These are phyloP conservation scores for Alviniconcha strummeri DNA, from an alignment of 2,888 invertebrate species.

Conservation along the genomic window DNA sequence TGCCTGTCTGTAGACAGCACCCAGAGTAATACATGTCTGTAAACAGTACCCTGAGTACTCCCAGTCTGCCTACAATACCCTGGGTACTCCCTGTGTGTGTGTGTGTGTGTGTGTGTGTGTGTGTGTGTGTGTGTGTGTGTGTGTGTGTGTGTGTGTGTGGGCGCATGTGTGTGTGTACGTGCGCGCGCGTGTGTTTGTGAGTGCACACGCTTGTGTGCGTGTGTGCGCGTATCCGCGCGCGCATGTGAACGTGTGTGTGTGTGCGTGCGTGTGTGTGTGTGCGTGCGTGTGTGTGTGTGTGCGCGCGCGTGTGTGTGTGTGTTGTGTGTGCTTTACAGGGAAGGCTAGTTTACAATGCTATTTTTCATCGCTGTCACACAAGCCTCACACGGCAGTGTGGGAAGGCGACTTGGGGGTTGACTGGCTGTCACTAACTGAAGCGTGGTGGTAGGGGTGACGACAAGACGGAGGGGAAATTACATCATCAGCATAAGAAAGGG, in stretches of 20 bases:
- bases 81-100: neutral
- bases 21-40: neutral
- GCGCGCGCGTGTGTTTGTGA: neutral
- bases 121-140: neutral
- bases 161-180: conserved; percentile 3
- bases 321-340: neutral
- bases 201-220: neutral
- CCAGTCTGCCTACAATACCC: no score
- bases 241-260: neutral
- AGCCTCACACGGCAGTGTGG: no score
- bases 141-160: conserved; percentile 7
- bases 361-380: no score
- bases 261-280: neutral
- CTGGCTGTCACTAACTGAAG: no score
- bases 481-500: neutral
- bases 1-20: neutral
- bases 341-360: no score
- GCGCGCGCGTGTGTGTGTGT: neutral
- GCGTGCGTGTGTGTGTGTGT: conserved; percentile 5
- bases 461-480: neutral
- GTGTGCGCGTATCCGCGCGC: neutral
- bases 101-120: neutral
- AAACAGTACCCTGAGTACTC: neutral
- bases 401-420: no score
- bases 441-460: no score